A percentile compares a stretch with the other conserved stretches of the same genome.
phyloP scores from a whole-genome alignment of 1,140 invertebrate species.

The Trypoxylus dichotomus region DNA sequence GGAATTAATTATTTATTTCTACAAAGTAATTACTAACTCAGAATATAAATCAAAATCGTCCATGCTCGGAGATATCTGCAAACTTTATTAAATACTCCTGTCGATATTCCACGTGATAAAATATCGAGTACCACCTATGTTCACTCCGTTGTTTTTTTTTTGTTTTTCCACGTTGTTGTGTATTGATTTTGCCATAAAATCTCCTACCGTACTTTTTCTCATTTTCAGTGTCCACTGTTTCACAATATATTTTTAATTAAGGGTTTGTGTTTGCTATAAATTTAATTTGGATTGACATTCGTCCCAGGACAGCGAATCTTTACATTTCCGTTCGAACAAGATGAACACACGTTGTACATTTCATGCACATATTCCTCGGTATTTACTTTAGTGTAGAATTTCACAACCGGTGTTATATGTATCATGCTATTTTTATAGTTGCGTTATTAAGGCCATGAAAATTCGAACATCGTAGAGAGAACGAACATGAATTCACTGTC shows the following conservation, averaged over 20 bases:
- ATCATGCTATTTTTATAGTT: background rate
- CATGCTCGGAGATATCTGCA: background rate
- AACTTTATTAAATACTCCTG: background rate
- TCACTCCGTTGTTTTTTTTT: background rate
- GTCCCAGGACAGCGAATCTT: background rate
- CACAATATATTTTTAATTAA: constrained; percentile 8
- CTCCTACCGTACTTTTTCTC: background rate
- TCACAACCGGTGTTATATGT: too few relatives aligned
- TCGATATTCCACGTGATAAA: background rate
- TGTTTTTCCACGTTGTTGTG: background rate
- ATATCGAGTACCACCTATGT: background rate
- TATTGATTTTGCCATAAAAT: background rate
- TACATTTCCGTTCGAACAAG: background rate
- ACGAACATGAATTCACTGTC: background rate
- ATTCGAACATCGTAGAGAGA: background rate
- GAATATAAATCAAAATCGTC: too few relatives aligned
- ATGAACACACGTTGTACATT: background rate
- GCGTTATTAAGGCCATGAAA: background rate
- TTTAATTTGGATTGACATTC: background rate
- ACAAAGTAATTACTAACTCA: too few relatives aligned
- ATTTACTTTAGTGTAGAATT: background rate
- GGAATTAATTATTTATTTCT: too few relatives aligned
- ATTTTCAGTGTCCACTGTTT: background rate
- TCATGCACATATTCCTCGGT: background rate
- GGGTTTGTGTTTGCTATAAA: background rate